Percentiles rank a stretch among this genome's conserved stretches.
These are phyloP conservation scores for Polypterus bichir DNA, from an alignment of 2,113 vertebrate genomes.

Conservation along the genomic window DNA sequence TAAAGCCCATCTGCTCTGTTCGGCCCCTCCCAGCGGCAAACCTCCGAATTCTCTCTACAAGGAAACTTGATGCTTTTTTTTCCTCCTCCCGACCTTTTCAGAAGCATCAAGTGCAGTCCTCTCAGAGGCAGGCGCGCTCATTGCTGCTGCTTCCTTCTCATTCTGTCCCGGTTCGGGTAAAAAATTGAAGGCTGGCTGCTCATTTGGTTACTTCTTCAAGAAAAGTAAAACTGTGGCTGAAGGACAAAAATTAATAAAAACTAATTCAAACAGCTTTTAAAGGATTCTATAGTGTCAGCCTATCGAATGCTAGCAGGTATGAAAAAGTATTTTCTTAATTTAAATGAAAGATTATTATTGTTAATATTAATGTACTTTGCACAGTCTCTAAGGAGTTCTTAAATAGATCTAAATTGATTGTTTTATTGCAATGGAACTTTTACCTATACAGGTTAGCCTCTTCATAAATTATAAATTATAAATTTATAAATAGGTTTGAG, in stretches of 20 bases:
- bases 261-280: conserved; percentile 22
- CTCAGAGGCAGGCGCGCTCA: conserved; percentile 18
- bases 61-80: conserved; percentile 26
- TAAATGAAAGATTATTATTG: not conserved
- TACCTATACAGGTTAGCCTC: no score
- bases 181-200: conserved; percentile 32
- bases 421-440: no score
- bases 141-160: conserved; percentile 34
- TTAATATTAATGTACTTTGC: no score
- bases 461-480: no score
- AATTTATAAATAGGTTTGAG: no score
- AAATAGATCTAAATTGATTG: no score
- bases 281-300: conserved; percentile 36
- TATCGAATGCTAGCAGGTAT: conserved; percentile 57
- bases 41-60: conserved; percentile 39
- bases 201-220: conserved; percentile 38
- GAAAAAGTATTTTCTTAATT: conserved; percentile 15
- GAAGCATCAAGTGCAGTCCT: conserved; percentile 54
- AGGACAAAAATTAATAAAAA: conserved; percentile 31
- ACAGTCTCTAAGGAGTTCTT: no score
- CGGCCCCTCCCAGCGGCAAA: conserved; percentile 44
- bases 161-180: conserved; percentile 37
- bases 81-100: conserved; percentile 23
- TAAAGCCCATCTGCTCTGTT: conserved; percentile 19
- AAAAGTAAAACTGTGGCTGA: conserved; percentile 13